Evolutionary conservation across 1,140 invertebrate genomes (phyloP), one percentile per base, ranked within the genome.

Genomic region (Acromyrmex heyeri): DNA sequence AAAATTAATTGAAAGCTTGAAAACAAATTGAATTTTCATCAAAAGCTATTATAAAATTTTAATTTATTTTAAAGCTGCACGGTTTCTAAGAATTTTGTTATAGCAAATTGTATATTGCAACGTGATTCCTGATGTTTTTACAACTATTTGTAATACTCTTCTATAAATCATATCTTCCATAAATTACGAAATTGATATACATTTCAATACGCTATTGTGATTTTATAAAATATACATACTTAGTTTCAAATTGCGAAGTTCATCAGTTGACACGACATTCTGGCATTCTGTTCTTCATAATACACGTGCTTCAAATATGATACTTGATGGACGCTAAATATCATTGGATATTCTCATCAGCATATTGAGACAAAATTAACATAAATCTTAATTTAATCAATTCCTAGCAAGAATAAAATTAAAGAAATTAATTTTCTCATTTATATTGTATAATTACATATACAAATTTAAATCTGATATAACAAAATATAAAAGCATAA

Each of bases 61-160:
- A 18, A 14, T 61, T 76, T 1, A n/a, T 27, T 16, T n/a, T 53
- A 72, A 50, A 72, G 10, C 16, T 72, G 24, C 6, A 12, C 10
- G 10, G 8, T 55, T 73, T 21, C 12, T 57, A 73, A 53, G 12
- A 53, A 30, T 27, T 2, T 70, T 70, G 48, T 18, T 3, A 3
- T 6, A 3, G n/a, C n/a, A 38, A 3, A 1, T 57, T 73, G 18
- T 12, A 73, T 30, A n/a, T 73, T 14, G 27, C 18, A 34, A 18
- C 12, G 1, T 34, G 18, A n/a, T 55, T 34, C 34, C 1, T 55
- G 0, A n/a, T 30, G 10, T n/a, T 30, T 21, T 34, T 12, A 73
- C 12, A 55, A n/a, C 55, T 73, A 34, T 73, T 73, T 48, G 16
- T 73, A 53, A 73, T 27, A 34, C 21, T 21, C 21, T 21, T 21